These are phyloP conservation scores for Epinephelus awoara DNA, from an alignment of 2,797 vertebrate species.

Conservation along the genomic window DNA sequence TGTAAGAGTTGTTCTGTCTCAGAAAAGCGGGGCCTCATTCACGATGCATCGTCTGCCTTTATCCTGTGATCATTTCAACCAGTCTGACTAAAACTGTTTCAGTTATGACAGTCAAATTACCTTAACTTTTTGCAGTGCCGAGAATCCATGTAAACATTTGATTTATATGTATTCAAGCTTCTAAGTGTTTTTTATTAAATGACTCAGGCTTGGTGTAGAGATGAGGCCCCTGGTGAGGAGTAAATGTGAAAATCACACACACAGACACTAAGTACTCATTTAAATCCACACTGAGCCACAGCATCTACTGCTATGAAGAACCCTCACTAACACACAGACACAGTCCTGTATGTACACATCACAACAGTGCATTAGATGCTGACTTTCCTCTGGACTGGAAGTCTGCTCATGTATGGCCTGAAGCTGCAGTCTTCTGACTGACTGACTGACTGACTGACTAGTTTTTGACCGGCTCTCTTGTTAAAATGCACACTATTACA, in stretches of 20 bases:
- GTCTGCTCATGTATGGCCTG: background rate
- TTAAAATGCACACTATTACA: conserved; percentile 13
- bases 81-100: conserved; percentile 28
- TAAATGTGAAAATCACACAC: conserved; percentile 39
- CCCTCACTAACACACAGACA: conserved; percentile 5
- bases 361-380: conserved; percentile 23
- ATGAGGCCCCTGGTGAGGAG: background rate
- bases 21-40: conserved; percentile 14
- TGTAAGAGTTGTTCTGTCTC: conserved; percentile 11
- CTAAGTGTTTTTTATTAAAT: background rate
- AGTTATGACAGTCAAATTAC: conserved; percentile 24
- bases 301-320: conserved; percentile 40
- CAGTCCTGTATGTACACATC: background rate
- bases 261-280: background rate
- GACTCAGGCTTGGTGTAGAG: background rate
- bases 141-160: conserved; percentile 40
- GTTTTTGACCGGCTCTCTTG: background rate
- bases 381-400: background rate
- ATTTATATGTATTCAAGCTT: conserved; percentile 8
- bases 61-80: conserved; percentile 52
- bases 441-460: conserved; percentile 7
- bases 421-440: conserved; percentile 37
- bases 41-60: conserved; percentile 10
- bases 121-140: conserved; percentile 14
- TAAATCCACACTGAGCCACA: conserved; percentile 30